phyloP scores from a whole-genome alignment of 2,797 vertebrate genomes.

The Salarias fasciatus region DNA sequence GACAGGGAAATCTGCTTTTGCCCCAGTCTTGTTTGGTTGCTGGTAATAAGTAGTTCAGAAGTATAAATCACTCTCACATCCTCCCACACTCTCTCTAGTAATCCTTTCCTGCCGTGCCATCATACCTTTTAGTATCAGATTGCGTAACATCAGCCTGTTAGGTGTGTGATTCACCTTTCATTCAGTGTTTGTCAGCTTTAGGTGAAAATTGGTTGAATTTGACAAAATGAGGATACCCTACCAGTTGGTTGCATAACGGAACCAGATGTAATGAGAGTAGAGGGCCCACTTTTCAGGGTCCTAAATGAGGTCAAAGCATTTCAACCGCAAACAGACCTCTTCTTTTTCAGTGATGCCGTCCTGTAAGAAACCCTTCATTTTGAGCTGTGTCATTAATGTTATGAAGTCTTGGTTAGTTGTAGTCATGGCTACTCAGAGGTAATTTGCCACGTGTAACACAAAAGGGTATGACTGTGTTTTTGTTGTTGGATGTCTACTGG shows the following conservation, averaged over 20 bases:
- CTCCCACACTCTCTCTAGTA: slow-evolving; percentile 8
- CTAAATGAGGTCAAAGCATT: slow-evolving; percentile 20
- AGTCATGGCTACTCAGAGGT: slow-evolving; percentile 30
- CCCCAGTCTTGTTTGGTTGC: slow-evolving; percentile 19
- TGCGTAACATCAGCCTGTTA: slow-evolving; percentile 9
- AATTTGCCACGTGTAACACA: slow-evolving; percentile 36
- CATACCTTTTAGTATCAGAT: slow-evolving; percentile 8
- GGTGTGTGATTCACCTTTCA: slow-evolving; percentile 9
- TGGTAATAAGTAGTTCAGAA: slow-evolving; percentile 17
- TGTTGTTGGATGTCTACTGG: slow-evolving; percentile 45
- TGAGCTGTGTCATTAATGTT: slow-evolving; percentile 32
- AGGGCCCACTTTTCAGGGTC: slow-evolving; percentile 20
- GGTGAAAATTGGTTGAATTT: slow-evolving; percentile 4
- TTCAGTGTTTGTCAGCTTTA: slow-evolving; percentile 34
- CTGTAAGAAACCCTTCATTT: slow-evolving; percentile 30
- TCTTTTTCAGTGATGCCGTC: slow-evolving; percentile 14
- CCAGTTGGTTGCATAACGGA: slow-evolving; percentile 38
- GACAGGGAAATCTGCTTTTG: slow-evolving; percentile 9
- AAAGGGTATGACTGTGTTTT: slow-evolving; percentile 49
- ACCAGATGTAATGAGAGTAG: slow-evolving; percentile 20
- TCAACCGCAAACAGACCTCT: slow-evolving; percentile 19
- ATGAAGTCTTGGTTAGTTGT: slow-evolving; percentile 45
- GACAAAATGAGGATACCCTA: slow-evolving; percentile 3
- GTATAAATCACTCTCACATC: slow-evolving; percentile 17
- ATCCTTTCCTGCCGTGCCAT: slow-evolving; percentile 14